Conservation (phyloP, 2,797 vertebrate species). For the Anguilla marmorata region DNA sequence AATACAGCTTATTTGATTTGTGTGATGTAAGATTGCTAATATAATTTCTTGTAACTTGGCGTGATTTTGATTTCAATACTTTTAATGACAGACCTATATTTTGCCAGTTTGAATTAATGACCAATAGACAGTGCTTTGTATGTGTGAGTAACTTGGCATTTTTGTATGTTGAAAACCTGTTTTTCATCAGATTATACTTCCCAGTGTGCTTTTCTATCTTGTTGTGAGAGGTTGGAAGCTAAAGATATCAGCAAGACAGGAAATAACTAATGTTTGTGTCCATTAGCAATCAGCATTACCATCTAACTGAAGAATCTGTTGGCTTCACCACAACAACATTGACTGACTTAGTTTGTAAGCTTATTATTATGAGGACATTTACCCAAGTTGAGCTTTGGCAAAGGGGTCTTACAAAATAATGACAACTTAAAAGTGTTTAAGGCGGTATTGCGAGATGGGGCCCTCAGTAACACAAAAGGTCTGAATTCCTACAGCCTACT, state of each 20-base stretch:
- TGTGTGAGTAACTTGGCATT: too few species aligned
- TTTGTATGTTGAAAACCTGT: too few species aligned
- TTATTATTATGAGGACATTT: slow-evolving; percentile 34
- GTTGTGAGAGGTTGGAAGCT: slow-evolving; percentile 55
- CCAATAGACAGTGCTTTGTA: too few species aligned
- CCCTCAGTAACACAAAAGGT: slow-evolving; percentile 43
- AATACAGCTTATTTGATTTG: too few species aligned
- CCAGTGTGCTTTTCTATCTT: slow-evolving; percentile 39
- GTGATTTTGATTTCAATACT: too few species aligned
- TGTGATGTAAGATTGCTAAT: too few species aligned
- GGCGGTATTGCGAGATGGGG: slow-evolving; percentile 17
- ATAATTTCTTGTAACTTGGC: too few species aligned
- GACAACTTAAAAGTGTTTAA: slow-evolving; percentile 25
- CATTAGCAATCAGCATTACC: slow-evolving; percentile 42
- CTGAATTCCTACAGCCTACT: slow-evolving; percentile 45
- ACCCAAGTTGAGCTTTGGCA: slow-evolving; percentile 10
- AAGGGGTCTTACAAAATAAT: slow-evolving; percentile 5
- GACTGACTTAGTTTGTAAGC: slow-evolving; percentile 14
- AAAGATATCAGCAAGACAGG: slow-evolving; percentile 61
- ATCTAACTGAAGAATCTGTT: slow-evolving; percentile 1
- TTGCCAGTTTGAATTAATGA: too few species aligned
- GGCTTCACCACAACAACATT: neutral
- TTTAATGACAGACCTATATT: too few species aligned
- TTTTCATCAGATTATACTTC: neutral
- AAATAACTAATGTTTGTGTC: slow-evolving; percentile 52